These are phyloP conservation scores for Callosobruchus maculatus DNA, from an alignment of 2,888 invertebrate species.

Conservation along the genomic window DNA sequence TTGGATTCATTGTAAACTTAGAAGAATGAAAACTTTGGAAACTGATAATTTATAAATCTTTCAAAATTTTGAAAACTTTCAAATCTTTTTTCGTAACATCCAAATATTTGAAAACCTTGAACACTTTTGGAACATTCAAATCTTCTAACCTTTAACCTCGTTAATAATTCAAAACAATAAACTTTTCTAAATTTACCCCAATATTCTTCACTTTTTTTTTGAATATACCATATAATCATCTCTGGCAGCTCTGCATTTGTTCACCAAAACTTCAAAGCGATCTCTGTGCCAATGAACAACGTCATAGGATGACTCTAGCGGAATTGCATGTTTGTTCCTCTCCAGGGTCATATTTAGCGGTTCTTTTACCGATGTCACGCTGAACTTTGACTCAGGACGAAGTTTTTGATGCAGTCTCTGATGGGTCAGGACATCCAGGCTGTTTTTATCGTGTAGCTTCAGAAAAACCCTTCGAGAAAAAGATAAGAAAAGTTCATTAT, in stretches of 20 bases:
- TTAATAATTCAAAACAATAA: too few species aligned
- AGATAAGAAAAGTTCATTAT: too few species aligned
- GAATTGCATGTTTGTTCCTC: conserved; percentile 41
- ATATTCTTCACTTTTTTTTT: too few species aligned
- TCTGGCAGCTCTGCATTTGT: conserved; percentile 33
- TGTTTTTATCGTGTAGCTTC: conserved; percentile 57
- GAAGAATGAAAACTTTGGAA: too few species aligned
- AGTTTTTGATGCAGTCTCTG: conserved; percentile 25
- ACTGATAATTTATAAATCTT: too few species aligned
- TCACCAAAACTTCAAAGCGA: conserved; percentile 47
- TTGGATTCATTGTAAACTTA: too few species aligned
- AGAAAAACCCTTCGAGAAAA: conserved; percentile 49
- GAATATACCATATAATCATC: conserved; percentile 31
- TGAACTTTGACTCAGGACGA: conserved; percentile 38
- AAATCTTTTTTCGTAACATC: too few species aligned
- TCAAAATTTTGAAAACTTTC: too few species aligned
- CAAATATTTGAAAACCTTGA: too few species aligned
- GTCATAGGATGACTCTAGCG: conserved; percentile 51
- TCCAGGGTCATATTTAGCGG: conserved; percentile 12
- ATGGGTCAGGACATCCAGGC: conserved; percentile 21
- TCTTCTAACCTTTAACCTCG: too few species aligned
- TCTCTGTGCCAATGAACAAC: conserved; percentile 59
- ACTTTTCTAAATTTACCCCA: too few species aligned
- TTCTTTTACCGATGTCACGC: conserved; percentile 34
- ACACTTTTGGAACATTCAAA: too few species aligned